phyloP scores from a whole-genome alignment of 2,113 vertebrate species.

The Mionectes macconnelli region DNA sequence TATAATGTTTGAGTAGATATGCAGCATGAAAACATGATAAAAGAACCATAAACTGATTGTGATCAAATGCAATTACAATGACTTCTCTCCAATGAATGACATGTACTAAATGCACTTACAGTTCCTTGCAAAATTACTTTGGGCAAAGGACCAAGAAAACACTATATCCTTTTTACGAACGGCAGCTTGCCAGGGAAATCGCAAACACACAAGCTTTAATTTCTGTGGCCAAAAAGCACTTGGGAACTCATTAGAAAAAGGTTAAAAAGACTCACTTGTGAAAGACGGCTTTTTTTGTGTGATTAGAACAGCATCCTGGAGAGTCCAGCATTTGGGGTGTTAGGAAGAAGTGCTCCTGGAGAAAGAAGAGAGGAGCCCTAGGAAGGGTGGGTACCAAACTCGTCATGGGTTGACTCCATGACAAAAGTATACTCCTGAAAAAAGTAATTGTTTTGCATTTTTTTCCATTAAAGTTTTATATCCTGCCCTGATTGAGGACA shows the following conservation, averaged over 20 bases:
- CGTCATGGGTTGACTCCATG: neutral
- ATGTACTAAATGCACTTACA: constrained; percentile 78
- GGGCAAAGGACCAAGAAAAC: constrained; percentile 81
- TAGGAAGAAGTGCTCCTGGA: neutral
- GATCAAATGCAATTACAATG: constrained; percentile 80
- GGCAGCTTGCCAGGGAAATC: constrained; percentile 80
- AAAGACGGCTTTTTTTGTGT: constrained; percentile 31
- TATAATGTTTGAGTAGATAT: constrained; percentile 79
- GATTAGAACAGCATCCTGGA: constrained; percentile 16
- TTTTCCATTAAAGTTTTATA: constrained; percentile 29
- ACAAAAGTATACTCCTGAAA: neutral
- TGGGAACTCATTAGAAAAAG: constrained; percentile 79
- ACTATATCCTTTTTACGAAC: constrained; percentile 76
- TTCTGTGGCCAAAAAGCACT: constrained; percentile 79
- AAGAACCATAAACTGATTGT: constrained; percentile 77
- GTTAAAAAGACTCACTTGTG: constrained; percentile 64
- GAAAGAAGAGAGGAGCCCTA: neutral
- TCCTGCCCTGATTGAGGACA: neutral
- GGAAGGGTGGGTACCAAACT: neutral
- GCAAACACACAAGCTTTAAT: constrained; percentile 77
- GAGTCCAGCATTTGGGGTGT: neutral
- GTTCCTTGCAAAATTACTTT: constrained; percentile 80
- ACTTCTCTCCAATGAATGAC: constrained; percentile 77
- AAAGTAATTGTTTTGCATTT: neutral
- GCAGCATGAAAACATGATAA: constrained; percentile 80